Percentiles rank a stretch among this genome's conserved stretches.
These are phyloP conservation scores for Vanacampus margaritifer DNA, from an alignment of 2,113 vertebrate genomes.

Conservation along the genomic window DNA sequence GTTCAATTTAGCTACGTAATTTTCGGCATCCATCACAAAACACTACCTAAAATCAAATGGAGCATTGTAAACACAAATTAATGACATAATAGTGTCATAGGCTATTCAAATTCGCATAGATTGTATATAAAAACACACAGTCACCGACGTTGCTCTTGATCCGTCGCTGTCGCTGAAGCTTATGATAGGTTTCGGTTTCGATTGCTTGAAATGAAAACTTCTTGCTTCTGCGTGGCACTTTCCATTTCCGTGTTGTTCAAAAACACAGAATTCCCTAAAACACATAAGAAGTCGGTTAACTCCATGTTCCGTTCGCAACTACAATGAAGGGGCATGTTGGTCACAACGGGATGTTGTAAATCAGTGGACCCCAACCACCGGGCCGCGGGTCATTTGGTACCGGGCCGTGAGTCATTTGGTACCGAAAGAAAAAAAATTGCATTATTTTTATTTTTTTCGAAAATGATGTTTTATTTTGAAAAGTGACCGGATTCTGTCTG, in stretches of 20 bases:
- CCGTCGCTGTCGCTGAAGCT: background rate
- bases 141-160: background rate
- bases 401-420: no score
- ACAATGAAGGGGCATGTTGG: no score
- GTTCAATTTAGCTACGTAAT: slow-evolving; percentile 52
- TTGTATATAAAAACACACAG: background rate
- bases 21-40: slow-evolving; percentile 49
- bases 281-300: no score
- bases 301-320: no score
- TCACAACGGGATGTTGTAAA: no score
- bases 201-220: slow-evolving; percentile 26
- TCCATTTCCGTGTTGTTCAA: accelerated
- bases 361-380: no score
- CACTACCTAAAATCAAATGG: background rate
- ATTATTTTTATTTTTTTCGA: no score
- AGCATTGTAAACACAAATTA: background rate
- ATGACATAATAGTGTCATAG: background rate
- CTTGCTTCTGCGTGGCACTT: background rate
- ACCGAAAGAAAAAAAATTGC: no score
- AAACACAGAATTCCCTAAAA: background rate
- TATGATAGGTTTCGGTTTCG: slow-evolving; percentile 32
- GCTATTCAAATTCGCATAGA: no score
- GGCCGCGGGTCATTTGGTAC: no score
- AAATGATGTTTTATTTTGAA: no score
- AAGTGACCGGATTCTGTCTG: no score